Evolutionary conservation across 2,888 invertebrate species (phyloP), one percentile per base, ranked within the genome.

Genomic region (Laothoe populi): DNA sequence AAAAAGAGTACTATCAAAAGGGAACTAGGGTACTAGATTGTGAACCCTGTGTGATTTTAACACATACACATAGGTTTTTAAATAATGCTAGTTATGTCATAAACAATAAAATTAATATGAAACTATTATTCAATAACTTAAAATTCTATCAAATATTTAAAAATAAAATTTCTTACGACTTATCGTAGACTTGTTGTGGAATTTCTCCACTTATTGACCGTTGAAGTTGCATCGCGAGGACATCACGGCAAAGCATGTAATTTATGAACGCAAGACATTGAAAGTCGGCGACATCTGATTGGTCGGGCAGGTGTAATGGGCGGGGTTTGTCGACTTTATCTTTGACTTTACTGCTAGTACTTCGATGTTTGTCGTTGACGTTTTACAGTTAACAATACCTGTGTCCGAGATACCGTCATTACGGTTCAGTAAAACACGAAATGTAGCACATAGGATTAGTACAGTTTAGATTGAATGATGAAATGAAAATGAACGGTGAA

Each of bases 241-340:
- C 35, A 35, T 53, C 19, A 35, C 53, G 23, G 62, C 61, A 63
- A 60, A 64, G 59, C 63, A 68, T 66, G 38, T 58, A 61, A 63
- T 65, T 66, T 64, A 64, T 64, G 67, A 66, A 69, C 64, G 66
- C 53, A 61, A 70, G 72, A 63, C 70, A 71, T 71, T 66, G 64
- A 68, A 67, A 5, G 61, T 59, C 63, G 45, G 62, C 58, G 68
- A 31, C n/a, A 48, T 61, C 66, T 69, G 61, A 81, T 81, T 81
- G 81, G 79, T 69, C 63, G 71, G 60, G 61, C 73, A 75, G 75
- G 76, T 78, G 69, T 59, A 63, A 69, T 76, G 75, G 81, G 81
- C 80, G 81, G 77, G 61, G 81, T 75, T 69, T 68, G 63, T 63
- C 61, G 59, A 60, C 64, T 73, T 77, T 77, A 75, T 79, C 77